Conservation (phyloP, 30 jellyfish, hydroid and myxozoan genomes). For the Hydractinia symbiolongicarpus region DNA sequence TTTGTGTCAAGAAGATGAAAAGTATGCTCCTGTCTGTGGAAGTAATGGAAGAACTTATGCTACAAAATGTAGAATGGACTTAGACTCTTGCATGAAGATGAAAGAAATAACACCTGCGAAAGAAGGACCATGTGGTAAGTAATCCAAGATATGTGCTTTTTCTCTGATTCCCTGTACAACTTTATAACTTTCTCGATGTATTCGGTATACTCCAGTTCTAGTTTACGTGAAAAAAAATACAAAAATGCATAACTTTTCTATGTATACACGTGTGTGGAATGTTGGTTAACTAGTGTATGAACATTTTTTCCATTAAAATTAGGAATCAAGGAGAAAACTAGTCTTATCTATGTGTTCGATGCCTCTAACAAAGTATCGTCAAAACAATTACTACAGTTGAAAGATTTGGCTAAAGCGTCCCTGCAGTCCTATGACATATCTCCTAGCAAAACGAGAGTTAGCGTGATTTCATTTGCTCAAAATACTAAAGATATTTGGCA, state of each 20-base stretch:
- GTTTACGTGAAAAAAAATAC: too few species aligned
- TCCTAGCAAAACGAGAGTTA: background rate
- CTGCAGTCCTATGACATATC: background rate
- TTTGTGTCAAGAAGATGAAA: constrained; percentile 14
- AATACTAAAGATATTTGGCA: background rate
- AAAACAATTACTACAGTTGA: constrained; percentile 34
- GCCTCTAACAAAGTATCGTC: constrained; percentile 1
- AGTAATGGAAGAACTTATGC: constrained; percentile 63
- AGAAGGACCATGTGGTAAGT: constrained; percentile 65
- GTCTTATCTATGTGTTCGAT: constrained; percentile 34
- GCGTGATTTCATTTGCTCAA: background rate
- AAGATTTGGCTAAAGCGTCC: constrained; percentile 36
- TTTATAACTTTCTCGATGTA: too few species aligned
- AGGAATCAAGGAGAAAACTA: too few species aligned
- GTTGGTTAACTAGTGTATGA: too few species aligned
- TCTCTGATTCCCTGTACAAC: too few species aligned
- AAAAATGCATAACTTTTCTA: too few species aligned
- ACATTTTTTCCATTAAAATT: too few species aligned
- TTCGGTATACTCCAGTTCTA: too few species aligned
- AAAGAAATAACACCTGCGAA: constrained; percentile 27
- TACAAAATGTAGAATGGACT: constrained; percentile 50
- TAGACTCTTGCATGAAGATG: constrained; percentile 46
- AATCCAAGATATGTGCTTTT: background rate
- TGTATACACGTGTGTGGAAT: too few species aligned
- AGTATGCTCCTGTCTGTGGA: constrained; percentile 63